Evolutionary conservation across 2,797 vertebrate genomes (phyloP).

Genomic region (Sorex maritimensis): DNA sequence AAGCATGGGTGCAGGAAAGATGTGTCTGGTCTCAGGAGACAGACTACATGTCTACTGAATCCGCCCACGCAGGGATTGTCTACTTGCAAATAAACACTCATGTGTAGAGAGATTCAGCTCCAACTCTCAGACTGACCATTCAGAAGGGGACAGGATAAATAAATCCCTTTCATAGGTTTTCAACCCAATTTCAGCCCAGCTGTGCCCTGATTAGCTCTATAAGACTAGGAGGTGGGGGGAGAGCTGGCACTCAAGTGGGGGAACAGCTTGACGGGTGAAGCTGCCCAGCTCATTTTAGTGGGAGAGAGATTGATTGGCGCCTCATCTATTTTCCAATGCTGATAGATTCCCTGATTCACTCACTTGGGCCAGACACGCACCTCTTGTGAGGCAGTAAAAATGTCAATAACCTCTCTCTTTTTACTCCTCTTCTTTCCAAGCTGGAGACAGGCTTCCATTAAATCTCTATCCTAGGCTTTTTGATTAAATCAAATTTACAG

Average conservation of each 20-base stretch:
- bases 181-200: neutral
- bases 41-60: neutral
- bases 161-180: neutral
- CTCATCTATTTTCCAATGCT: constrained; percentile 55
- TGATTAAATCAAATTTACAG: constrained; percentile 72
- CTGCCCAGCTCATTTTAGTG: neutral
- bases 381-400: constrained; percentile 69
- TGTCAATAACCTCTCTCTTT: constrained; percentile 68
- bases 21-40: neutral
- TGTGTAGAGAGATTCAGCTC: neutral
- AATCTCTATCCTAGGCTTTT: constrained; percentile 63
- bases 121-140: neutral
- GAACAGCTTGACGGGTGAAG: neutral
- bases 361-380: constrained; percentile 54
- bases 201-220: neutral
- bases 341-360: constrained; percentile 64
- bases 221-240: neutral
- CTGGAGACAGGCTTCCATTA: constrained; percentile 67
- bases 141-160: neutral
- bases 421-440: constrained; percentile 63
- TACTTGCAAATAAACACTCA: neutral
- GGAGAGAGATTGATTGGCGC: constrained; percentile 35
- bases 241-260: rapidly evolving
- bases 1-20: neutral
- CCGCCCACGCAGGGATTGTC: neutral